Base-by-base conservation (phyloP, 1,140 invertebrate species). In the Macrobrachium nipponense region DNA sequence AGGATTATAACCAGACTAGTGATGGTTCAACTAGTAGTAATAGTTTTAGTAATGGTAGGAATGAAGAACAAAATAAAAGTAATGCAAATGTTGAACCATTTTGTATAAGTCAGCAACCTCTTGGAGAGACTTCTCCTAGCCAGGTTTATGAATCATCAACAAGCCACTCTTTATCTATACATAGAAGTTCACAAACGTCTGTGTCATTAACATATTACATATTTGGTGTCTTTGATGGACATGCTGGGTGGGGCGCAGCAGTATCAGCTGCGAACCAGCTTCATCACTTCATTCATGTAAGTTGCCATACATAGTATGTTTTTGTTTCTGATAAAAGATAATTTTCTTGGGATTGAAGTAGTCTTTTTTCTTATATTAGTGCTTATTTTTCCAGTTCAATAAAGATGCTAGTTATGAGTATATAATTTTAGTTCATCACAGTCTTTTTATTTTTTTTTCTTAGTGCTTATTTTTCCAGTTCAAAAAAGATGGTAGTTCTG, bases 151-250 rank as follows among this genome's bases (percentile, higher is more conserved):
- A 61, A 60, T 77, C 51, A 59, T 82, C 84, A 89, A 87, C 91
- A 91, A 88, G 91, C n/a, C 68, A 73, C 58, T 77, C 86, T 27
- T n/a, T 51, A 44, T 59, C 72, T n/a, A 58, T 61, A 7, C 66
- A 80, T 59, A 77, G 43, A 14, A 58, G 68, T 7, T n/a, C 44
- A 7, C 12, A 20, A 18, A 59, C 77, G 36, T 77, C 77, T 36
- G 81, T 87, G 23, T 88, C 88, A 77, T 88, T 94, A 87, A 93
- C 93, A 66, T 96, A 95, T 89, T 93, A 94, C 27, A 96, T 96
- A 91, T 97, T 96, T 93, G 95, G 93, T 60, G 93, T 97, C 89
- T 97, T 97, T 92, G 96, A 97, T 92, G 96, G 96, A 4, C 96
- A 97, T 93, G 96, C 95, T 76, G 96, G 96, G 14, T 94, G 94